Evolutionary conservation across 2,888 invertebrate genomes (phyloP), one percentile per base, ranked within the genome.

Genomic region (Seladonia tumulorum): DNA sequence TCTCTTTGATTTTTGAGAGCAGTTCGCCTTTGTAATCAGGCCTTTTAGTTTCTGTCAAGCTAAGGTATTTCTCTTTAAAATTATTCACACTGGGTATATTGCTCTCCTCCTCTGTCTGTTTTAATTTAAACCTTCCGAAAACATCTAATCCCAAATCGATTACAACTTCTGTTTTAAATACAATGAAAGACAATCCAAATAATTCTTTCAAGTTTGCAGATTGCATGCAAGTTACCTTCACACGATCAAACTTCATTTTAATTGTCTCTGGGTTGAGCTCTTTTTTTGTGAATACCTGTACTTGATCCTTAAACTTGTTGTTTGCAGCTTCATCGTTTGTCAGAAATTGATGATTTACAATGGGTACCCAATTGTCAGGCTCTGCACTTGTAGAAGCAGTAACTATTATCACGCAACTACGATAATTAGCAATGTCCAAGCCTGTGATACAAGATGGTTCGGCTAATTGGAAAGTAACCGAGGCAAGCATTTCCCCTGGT

Each of bases 161-260:
- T 0, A 85, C 63, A 4, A 94, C 93, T 83, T 95, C 94, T 8
- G 94, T 94, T 85, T 92, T 91, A 2, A 94, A 83, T 57, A 92
- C 89, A 1, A 95, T 85, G 42, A 93, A 94, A 5, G 90, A 80
- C 10, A 95, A 81, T 2, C 95, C 95, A 87, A 95, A 95, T 0
- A 94, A 66, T 79, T 93, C 94, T 82, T 92, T 92, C 0, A 91
- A 91, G 89, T 95, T 95, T 0, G 94, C 94, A 0, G 94, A 92
- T 60, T 95, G 95, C 95, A 94, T 94, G 29, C 95, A 95, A 0
- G 93, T 94, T 5, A 94, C 91, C 85, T 95, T 95, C 0, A 94
- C 90, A 10, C 94, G 88, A 71, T 93, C 92, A 79, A 95, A 95
- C 90, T 94, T 94, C 0, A 87, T 91, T n/a, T 93, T 93, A 0